Evolutionary conservation across 1,140 invertebrate genomes (phyloP).

Genomic region (Plodia interpunctella): DNA sequence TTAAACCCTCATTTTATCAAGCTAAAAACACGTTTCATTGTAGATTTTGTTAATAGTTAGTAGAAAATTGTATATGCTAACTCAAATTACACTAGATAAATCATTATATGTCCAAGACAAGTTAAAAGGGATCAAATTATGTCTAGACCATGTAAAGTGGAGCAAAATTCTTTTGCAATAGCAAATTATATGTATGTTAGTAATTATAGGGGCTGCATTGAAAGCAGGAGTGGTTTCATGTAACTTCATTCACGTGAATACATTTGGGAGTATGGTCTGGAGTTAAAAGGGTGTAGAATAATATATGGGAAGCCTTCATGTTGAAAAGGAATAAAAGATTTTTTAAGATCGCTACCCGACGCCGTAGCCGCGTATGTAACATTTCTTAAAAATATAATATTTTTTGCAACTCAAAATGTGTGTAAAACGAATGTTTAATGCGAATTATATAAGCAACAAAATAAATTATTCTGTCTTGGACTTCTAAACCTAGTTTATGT

Average conservation of each 20-base stretch:
- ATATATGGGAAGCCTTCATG: background rate
- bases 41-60: constrained; percentile 1
- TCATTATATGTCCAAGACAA: background rate
- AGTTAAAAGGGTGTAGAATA: background rate
- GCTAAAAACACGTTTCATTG: background rate
- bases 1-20: background rate
- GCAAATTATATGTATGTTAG: background rate
- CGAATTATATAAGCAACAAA: too few species aligned
- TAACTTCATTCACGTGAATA: background rate
- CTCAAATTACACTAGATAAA: constrained; percentile 5
- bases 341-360: too few species aligned
- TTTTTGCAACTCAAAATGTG: too few species aligned
- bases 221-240: background rate
- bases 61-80: constrained; percentile 9
- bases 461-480: too few species aligned
- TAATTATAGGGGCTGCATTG: background rate
- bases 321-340: background rate
- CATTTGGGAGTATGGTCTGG: background rate
- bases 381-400: too few species aligned
- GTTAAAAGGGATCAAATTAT: background rate
- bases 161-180: background rate
- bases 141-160: background rate
- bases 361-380: too few species aligned
- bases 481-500: too few species aligned
- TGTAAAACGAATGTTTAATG: too few species aligned